phyloP scores from a whole-genome alignment of 30 jellyfish, hydroid and myxozoan genomes.

The Haliclystus octoradiatus region DNA sequence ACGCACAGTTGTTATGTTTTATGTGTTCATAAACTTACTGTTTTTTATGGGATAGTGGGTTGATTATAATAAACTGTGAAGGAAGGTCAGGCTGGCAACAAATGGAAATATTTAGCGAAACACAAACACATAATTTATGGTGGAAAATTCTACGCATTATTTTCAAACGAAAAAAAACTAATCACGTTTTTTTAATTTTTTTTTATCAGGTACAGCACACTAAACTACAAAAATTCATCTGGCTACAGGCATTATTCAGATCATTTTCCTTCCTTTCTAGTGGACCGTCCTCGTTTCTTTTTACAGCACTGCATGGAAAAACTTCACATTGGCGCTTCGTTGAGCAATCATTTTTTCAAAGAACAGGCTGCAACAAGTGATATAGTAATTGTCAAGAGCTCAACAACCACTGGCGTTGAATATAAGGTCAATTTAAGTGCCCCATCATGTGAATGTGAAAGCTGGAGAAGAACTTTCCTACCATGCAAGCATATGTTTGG shows the following conservation, averaged over 20 bases:
- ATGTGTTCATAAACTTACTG: too few relatives aligned
- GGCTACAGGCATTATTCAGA: slow-evolving; percentile 15
- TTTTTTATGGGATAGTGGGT: too few relatives aligned
- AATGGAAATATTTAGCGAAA: too few relatives aligned
- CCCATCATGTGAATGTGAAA: slow-evolving; percentile 35
- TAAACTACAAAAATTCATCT: slow-evolving; percentile 9
- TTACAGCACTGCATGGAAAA: slow-evolving; percentile 38
- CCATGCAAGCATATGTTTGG: slow-evolving; percentile 42
- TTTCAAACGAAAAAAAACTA: too few relatives aligned
- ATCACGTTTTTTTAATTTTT: neutral
- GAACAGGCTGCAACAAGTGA: neutral
- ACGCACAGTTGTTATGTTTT: too few relatives aligned
- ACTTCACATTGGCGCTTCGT: slow-evolving; percentile 5
- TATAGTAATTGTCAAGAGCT: neutral
- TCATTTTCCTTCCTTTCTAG: slow-evolving; percentile 18
- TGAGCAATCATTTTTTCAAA: neutral
- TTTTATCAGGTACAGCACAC: neutral
- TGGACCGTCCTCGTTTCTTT: slow-evolving; percentile 24
- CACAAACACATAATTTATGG: too few relatives aligned
- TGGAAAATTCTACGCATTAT: too few relatives aligned
- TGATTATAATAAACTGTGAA: too few relatives aligned
- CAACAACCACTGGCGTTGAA: neutral
- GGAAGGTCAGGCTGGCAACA: too few relatives aligned
- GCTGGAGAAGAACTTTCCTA: slow-evolving; percentile 19
- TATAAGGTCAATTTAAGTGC: slow-evolving; percentile 1